Evolutionary conservation across 2,888 invertebrate species (phyloP).

Genomic region (Drosophila setosimentum): DNA sequence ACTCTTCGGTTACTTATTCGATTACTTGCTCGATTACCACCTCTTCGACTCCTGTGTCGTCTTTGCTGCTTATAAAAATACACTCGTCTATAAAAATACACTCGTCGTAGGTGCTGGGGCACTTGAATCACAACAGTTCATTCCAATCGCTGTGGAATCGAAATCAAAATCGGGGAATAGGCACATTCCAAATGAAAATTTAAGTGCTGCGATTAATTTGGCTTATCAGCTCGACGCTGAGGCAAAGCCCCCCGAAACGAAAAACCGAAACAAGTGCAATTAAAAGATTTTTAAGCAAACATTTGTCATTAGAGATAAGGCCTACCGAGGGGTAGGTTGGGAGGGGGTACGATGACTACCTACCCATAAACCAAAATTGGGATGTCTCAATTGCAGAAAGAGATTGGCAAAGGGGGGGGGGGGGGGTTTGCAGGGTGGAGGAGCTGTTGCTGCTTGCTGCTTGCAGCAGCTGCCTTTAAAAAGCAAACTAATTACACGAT

Average conservation of each 20-base stretch:
- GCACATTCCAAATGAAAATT: slow-evolving; percentile 76
- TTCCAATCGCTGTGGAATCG: slow-evolving; percentile 21
- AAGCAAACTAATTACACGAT: slow-evolving; percentile 78
- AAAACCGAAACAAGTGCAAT: slow-evolving; percentile 74
- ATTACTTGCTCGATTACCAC: not conserved
- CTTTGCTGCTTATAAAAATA: not conserved
- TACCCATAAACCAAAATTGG: slow-evolving; percentile 73
- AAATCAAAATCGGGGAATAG: slow-evolving; percentile 37
- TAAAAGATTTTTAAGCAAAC: slow-evolving; percentile 80
- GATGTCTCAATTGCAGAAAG: slow-evolving; percentile 64
- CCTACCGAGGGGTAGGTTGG: not conserved
- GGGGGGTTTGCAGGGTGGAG: too few relatives aligned
- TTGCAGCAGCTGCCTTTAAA: slow-evolving; percentile 39
- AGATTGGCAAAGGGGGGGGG: not conserved
- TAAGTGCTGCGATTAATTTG: slow-evolving; percentile 81
- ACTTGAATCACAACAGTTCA: slow-evolving; percentile 15
- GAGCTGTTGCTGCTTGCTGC: slow-evolving; percentile 11
- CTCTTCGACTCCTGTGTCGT: not conserved
- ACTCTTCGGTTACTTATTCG: not conserved
- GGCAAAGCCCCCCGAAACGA: slow-evolving; percentile 30
- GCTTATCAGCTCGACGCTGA: slow-evolving; percentile 66
- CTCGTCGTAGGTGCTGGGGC: slow-evolving; percentile 1
- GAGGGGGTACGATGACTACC: slow-evolving; percentile 20
- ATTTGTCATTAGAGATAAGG: slow-evolving; percentile 80
- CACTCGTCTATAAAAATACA: not conserved